phyloP scores from a whole-genome alignment of 2,797 vertebrate genomes.

The Squalus acanthias region DNA sequence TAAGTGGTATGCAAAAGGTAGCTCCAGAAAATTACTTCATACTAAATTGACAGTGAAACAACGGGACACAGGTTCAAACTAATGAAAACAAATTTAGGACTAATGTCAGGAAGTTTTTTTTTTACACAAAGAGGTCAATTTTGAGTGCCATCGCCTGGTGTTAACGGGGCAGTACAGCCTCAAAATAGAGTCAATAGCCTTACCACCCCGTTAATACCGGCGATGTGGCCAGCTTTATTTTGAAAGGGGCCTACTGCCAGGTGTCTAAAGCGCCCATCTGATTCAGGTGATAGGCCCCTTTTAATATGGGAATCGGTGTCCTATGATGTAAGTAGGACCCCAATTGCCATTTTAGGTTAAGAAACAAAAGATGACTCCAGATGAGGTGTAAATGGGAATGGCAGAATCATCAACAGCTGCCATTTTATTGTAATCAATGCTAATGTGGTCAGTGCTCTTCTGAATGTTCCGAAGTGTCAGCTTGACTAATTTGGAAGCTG shows the following conservation, averaged over 20 bases:
- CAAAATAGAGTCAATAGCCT: background rate
- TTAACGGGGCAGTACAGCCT: background rate
- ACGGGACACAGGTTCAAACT: background rate
- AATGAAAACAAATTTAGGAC: background rate
- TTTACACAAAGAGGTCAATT: background rate
- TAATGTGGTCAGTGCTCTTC: no score
- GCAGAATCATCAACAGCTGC: no score
- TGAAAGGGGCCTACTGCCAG: background rate
- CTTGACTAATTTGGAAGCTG: no score
- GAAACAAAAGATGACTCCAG: no score
- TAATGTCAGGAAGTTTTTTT: background rate
- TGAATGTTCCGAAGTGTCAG: no score
- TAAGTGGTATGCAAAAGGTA: background rate
- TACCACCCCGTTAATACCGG: background rate
- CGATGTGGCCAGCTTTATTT: background rate
- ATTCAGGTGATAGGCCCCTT: background rate
- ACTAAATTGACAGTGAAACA: background rate
- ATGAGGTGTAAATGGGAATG: no score
- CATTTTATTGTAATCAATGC: no score
- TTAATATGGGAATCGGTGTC: no score
- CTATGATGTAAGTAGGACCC: background rate
- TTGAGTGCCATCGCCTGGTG: background rate
- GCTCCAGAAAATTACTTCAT: background rate
- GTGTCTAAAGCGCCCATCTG: background rate
- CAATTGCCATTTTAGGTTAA: background rate